Base-by-base conservation (phyloP, 2,113 vertebrate genomes). In the Choloepus hoffmanni region DNA sequence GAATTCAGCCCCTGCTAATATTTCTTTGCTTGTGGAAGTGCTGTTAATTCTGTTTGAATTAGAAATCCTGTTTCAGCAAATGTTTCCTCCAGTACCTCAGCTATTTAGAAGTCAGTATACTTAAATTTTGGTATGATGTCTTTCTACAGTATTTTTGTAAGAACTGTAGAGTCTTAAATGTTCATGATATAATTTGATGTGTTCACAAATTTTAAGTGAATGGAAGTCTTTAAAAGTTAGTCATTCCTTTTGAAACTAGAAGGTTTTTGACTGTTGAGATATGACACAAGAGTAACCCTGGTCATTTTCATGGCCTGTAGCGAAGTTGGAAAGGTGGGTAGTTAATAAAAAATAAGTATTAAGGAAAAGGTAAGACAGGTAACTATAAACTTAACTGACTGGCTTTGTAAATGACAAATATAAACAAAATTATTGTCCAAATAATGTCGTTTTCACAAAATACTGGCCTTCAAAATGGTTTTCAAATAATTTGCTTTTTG, bases 401-500 rank as follows among this genome's bases (percentile, higher is more conserved):
- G 60, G 72, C 60, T 96, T 67, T 87, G 43, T 87, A 70, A 83
- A 95, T 67, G 33, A 26, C 33, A 86, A 73, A 36, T 26, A 43
- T 43, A 68, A 94, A 74, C 67, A 70, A 67, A 85, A 5, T 83
- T 96, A 23, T 55, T 82, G 23, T 28, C 70, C 30, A 36, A 79
- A 72, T 81, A 92, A 50, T 65, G 13, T 73, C 45, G 1, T 79
- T 50, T 74, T 96, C 58, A 48, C 36, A 93, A 92, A 87, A 23
- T 82, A 79, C 77, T 81, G 23, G 43, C 28, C 43, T 93, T 93
- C 24, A 55, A 62, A 24, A 33, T 90, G 28, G 50, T 74, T 68
- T 85, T 62, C 14, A 67, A 36, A 82, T 72, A 62, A 48, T 88
- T 91, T 93, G 16, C 28, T 91, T 93, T 82, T 86, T 85, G 55